Evolutionary conservation across 2,888 invertebrate genomes (phyloP), one percentile per base, ranked within the genome.

Genomic region (Lordiphosa fenestrarum): DNA sequence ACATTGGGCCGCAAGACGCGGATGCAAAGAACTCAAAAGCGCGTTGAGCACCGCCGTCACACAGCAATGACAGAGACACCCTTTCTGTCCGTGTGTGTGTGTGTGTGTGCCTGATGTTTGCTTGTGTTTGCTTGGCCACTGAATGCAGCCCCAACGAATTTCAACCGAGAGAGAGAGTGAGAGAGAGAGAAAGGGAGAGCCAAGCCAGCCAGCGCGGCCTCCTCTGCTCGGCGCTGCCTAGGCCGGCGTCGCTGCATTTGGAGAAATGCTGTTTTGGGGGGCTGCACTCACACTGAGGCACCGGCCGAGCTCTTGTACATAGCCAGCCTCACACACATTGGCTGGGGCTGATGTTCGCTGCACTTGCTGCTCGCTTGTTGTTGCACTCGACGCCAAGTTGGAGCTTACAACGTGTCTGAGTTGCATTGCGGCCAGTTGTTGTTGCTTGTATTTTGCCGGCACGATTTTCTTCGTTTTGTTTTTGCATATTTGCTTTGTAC

Each of bases 181-280:
- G 30, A 41, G 46, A 46, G 49, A 38, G 49, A 49, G 49, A 36
- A 25, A 49, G 49, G 19, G 50, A 38, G 39, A 36, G 48, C 36
- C 21, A 36, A 4, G 36, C 47, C 30, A 30, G 3, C 7, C 30
- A 30, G 3, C 7, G 9, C 9, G 9, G 30, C 9, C 30, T 30
- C 30, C 30, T 9, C 33, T 44, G 44, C 30, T 44, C 30, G 33
- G 44, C 44, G 15, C 39, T 39, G 39, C 12, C 19, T 7, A 15
- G 13, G 62, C 38, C 39, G 35, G 33, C 60, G 60, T 41, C 46
- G 67, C 53, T 84, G 77, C 77, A 77, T 66, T 77, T 81, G 77
- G 86, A 85, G 85, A 82, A 85, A 82, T 82, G 70, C 64, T 66
- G 44, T 60, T 72, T 59, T 84, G 86, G 85, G 85, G 83, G 80